phyloP scores from a whole-genome alignment of 2,113 vertebrate species.

The Gulo gulo region DNA sequence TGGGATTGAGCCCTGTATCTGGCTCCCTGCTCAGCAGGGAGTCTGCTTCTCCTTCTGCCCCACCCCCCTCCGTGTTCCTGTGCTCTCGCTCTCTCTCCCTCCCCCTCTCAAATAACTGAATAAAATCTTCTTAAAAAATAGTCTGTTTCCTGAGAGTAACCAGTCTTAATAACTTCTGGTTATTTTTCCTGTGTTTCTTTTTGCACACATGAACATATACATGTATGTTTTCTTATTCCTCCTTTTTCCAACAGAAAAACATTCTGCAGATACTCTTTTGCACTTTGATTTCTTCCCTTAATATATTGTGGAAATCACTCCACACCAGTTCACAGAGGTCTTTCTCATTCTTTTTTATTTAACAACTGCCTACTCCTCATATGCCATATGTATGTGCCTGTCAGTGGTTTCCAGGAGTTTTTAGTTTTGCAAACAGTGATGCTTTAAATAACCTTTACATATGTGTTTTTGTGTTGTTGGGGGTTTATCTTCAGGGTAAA shows the following conservation, averaged over 20 bases:
- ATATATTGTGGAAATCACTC: background rate
- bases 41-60: too few species aligned
- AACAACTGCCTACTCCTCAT: background rate
- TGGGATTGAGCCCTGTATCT: too few species aligned
- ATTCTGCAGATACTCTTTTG: background rate
- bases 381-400: background rate
- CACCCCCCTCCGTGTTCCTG: too few species aligned
- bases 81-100: too few species aligned
- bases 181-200: conserved; percentile 11
- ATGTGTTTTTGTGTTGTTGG: background rate
- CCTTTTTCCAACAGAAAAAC: background rate
- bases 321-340: background rate
- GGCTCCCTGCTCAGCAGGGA: too few species aligned
- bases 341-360: background rate
- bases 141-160: background rate
- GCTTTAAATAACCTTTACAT: background rate
- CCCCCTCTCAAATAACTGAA: too few species aligned
- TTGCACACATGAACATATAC: background rate
- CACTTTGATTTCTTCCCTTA: conserved; percentile 41
- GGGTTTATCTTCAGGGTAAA: conserved; percentile 22
- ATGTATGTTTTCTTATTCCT: background rate
- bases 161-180: background rate
- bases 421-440: background rate
- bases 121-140: too few species aligned
- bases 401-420: background rate